A percentile compares a stretch with the other conserved stretches of the same genome.
These are phyloP conservation scores for Zaprionus ornatus DNA, from an alignment of 1,140 invertebrate species.

Conservation along the genomic window DNA sequence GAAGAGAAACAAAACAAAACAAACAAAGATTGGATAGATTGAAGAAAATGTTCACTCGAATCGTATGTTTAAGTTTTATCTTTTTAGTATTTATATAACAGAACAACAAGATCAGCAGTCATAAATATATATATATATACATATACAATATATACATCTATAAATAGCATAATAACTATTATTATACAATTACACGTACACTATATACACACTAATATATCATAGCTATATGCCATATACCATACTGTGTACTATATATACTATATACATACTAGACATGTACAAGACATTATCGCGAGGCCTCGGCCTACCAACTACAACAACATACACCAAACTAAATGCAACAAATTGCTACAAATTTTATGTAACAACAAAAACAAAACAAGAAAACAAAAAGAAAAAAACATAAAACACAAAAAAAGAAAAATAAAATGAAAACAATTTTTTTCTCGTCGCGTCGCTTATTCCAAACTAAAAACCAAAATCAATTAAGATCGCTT, in stretches of 20 bases:
- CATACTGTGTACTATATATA: constrained; percentile 42
- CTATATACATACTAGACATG: constrained; percentile 39
- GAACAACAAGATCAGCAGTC: constrained; percentile 38
- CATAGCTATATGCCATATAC: constrained; percentile 49
- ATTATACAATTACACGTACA: constrained; percentile 52
- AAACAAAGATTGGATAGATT: not conserved
- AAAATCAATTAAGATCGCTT: constrained; percentile 45
- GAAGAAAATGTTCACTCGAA: constrained; percentile 57
- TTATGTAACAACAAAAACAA: constrained; percentile 55
- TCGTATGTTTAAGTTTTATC: constrained; percentile 70
- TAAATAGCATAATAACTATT: constrained; percentile 27
- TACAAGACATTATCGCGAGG: constrained; percentile 56
- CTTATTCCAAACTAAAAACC: constrained; percentile 48
- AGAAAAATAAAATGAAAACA: constrained; percentile 25
- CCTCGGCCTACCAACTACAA: constrained; percentile 71
- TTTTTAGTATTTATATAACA: constrained; percentile 53
- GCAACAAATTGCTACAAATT: constrained; percentile 81
- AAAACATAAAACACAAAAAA: constrained; percentile 1
- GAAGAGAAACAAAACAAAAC: not conserved
- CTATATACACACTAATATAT: constrained; percentile 52
- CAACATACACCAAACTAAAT: constrained; percentile 73
- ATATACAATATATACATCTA: constrained; percentile 30
- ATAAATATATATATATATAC: constrained; percentile 40
- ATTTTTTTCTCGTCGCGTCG: constrained; percentile 55
- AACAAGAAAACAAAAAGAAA: constrained; percentile 21